Evolutionary conservation across 2,113 vertebrate species (phyloP).

Genomic region (Anas platyrhynchos): DNA sequence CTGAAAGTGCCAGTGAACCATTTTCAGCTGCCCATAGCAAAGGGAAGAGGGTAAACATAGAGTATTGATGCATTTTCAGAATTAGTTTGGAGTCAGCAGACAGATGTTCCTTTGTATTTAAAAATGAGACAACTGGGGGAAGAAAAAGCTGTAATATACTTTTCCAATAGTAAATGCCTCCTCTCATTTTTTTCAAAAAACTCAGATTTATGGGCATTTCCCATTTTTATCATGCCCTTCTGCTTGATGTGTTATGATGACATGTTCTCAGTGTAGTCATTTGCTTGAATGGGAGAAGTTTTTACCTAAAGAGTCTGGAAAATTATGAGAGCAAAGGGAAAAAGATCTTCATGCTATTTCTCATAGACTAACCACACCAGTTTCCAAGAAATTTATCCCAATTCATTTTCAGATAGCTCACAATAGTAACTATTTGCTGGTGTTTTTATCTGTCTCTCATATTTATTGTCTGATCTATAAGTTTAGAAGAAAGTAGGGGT

Average conservation of each 20-base stretch:
- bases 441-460: neutral
- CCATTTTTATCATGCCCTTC: neutral
- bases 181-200: neutral
- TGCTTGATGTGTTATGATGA: neutral
- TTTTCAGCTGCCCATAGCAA: neutral
- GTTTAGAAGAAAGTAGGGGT: neutral
- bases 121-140: neutral
- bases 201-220: neutral
- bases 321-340: neutral
- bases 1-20: neutral
- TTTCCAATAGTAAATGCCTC: neutral
- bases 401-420: neutral
- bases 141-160: neutral
- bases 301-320: neutral
- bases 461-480: neutral
- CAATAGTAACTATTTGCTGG: neutral
- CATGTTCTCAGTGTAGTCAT: neutral
- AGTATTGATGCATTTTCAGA: neutral
- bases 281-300: neutral
- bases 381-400: neutral
- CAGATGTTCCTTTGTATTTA: neutral
- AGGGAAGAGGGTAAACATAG: neutral
- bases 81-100: neutral
- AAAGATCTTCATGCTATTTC: neutral
- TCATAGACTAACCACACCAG: neutral